Percentiles rank a stretch among this genome's conserved stretches.
Conservation (phyloP, 64 coral and sea anemone genomes). For the Catalaphyllia jardinei region DNA sequence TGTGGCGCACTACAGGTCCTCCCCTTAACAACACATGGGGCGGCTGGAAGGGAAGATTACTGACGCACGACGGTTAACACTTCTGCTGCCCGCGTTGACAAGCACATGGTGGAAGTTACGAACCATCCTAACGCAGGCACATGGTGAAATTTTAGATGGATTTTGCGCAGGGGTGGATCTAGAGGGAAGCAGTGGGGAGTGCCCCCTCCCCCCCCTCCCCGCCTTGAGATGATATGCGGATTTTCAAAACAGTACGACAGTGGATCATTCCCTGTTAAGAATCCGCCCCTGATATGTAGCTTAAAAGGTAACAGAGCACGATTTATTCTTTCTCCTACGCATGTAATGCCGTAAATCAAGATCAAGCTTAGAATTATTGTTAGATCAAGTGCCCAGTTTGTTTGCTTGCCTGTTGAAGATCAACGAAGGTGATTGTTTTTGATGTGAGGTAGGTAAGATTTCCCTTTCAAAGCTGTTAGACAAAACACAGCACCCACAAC, state of each 20-base stretch:
- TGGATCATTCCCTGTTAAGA: too few relatives aligned
- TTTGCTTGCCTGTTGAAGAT: slow-evolving; percentile 1
- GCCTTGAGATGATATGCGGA: too few relatives aligned
- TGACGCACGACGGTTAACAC: slow-evolving; percentile 24
- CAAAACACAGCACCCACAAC: slow-evolving; percentile 29
- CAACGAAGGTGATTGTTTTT: not conserved
- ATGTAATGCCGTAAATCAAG: slow-evolving; percentile 7
- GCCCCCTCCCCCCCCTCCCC: too few relatives aligned
- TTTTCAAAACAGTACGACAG: too few relatives aligned
- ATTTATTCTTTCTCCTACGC: slow-evolving; percentile 46
- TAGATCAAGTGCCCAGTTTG: not conserved
- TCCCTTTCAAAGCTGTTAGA: not conserved
- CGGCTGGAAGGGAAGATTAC: not conserved
- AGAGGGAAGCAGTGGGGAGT: too few relatives aligned
- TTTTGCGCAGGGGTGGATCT: not conserved
- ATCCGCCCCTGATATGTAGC: not conserved
- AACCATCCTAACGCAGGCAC: slow-evolving; percentile 24
- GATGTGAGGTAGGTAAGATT: not conserved
- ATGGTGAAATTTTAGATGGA: slow-evolving; percentile 25
- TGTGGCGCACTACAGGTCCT: not conserved
- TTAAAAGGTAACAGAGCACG: not conserved
- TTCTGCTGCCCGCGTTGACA: slow-evolving; percentile 29
- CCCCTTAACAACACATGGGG: slow-evolving; percentile 9
- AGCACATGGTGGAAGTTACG: slow-evolving; percentile 18
- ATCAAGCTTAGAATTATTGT: slow-evolving; percentile 4